A percentile compares a stretch with the other conserved stretches of the same genome.
Evolutionary conservation across 2,113 vertebrate species (phyloP).

Genomic region (Cygnus buccinator): DNA sequence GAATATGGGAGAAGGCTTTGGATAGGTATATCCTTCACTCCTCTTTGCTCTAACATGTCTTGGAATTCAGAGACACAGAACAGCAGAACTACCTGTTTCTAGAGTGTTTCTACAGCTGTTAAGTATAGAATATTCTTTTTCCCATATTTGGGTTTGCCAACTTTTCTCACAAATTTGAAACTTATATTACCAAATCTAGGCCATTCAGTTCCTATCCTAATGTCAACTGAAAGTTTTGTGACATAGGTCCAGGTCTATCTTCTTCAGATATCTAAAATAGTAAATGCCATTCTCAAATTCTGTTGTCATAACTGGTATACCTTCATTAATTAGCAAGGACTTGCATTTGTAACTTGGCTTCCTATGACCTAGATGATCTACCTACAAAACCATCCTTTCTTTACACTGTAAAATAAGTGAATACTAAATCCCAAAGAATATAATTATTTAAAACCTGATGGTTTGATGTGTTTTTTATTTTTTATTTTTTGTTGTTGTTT

Average conservation of each 20-base stretch:
- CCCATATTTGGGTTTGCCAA: background rate
- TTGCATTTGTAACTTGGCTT: background rate
- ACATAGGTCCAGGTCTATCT: accelerated
- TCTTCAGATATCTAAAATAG: background rate
- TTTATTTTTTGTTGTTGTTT: background rate
- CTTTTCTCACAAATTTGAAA: background rate
- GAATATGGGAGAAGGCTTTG: background rate
- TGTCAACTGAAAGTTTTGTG: background rate
- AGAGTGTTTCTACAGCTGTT: background rate
- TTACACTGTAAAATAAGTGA: background rate
- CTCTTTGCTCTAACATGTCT: background rate
- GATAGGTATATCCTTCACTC: background rate
- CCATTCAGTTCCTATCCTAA: background rate
- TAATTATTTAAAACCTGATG: background rate
- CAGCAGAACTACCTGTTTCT: background rate
- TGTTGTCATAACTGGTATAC: background rate
- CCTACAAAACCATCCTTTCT: background rate
- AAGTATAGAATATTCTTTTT: background rate
- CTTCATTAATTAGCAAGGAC: background rate
- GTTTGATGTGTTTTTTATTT: background rate
- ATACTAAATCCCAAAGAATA: background rate
- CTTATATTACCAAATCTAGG: background rate
- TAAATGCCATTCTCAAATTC: background rate
- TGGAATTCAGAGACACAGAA: background rate
- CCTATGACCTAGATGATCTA: background rate